Conservation (phyloP, 2,888 invertebrate genomes). For the Trissolcus brochymenae region DNA sequence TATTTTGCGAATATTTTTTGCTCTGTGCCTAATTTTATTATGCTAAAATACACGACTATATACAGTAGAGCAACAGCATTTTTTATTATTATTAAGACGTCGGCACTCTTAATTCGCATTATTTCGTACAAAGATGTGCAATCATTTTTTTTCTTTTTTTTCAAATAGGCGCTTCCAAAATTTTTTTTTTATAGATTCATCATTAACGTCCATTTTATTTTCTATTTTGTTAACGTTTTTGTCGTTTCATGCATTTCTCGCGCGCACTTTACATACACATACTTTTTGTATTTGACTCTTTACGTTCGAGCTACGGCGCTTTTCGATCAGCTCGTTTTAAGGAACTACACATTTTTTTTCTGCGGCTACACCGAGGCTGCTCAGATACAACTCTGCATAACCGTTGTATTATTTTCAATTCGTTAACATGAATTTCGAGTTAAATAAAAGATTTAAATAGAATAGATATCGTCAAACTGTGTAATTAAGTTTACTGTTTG, state of each 20-base stretch:
- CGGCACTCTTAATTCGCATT: slow-evolving; percentile 53
- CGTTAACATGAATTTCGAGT: too few species aligned
- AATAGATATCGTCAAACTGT: too few species aligned
- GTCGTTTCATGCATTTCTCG: slow-evolving; percentile 30
- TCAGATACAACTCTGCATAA: too few species aligned
- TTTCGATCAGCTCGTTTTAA: slow-evolving; percentile 53
- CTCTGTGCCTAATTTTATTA: slow-evolving; percentile 59
- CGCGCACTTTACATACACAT: slow-evolving; percentile 42
- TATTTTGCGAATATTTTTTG: not conserved
- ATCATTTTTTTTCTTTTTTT: slow-evolving; percentile 21
- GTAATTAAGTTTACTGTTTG: too few species aligned
- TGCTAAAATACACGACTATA: slow-evolving; percentile 67
- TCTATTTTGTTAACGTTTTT: slow-evolving; percentile 23
- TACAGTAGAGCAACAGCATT: slow-evolving; percentile 70
- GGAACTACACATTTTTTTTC: slow-evolving; percentile 51
- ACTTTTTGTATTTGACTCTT: slow-evolving; percentile 42
- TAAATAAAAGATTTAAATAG: too few species aligned
- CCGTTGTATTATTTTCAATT: too few species aligned
- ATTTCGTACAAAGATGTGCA: slow-evolving; percentile 58
- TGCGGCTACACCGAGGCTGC: not conserved
- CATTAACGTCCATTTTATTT: slow-evolving; percentile 2
- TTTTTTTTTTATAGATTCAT: slow-evolving; percentile 33
- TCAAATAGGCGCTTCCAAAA: slow-evolving; percentile 50
- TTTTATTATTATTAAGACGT: slow-evolving; percentile 51
- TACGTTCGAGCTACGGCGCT: slow-evolving; percentile 44